Base-by-base conservation (phyloP, 2,797 vertebrate genomes). In the Vespertilio murinus region DNA sequence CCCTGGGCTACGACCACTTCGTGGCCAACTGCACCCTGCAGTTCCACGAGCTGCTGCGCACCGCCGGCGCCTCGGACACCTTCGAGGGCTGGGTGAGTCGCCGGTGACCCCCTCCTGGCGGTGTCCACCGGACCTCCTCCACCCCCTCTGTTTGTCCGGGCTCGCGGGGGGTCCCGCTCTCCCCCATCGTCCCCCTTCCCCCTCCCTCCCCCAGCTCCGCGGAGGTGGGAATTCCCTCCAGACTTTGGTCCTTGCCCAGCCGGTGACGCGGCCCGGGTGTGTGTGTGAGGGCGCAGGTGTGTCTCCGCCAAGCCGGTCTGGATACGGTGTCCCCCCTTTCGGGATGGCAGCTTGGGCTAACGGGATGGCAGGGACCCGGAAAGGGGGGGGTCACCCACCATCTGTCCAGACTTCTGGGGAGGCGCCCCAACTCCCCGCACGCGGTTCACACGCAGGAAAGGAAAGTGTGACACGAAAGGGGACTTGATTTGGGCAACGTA, bases 61-160 rank as follows among this genome's bases (percentile, higher is more conserved):
- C 97, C 14, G 95, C 98, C 6, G 99, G 99, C 96, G 93, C 98
- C 8, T 98, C 98, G 4, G 98, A 99, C 95, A 98, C 97, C 22
- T 99, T 99, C 74, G 99, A 99, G 89, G 99, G 99, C 98, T 99
- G 99, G 99, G 99, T 99, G 98, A 99, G 99, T 99, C 28, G 78
- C 35, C 0, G 0, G 23, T 0, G 28, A 59, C 40, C 17, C 56
- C 61, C 49, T 70, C 40, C 17, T n/a, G 40, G 40, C 61, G 13
- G 61, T 42, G 88, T 45, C 78, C 67, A 1, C 56, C 30, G 17
- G 4, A 14, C 47, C 35, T 81, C 33, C 20, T 54, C 1, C 17
- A 2, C 5, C 38, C 20, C 8, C 33, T 64, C 49, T 12, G 1
- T 28, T 56, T 81, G 77, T 54, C 28, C 30, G 38, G 85, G 42